Base-by-base conservation (phyloP, 64 coral and sea anemone species). In the Stichodactyla mertensii region DNA sequence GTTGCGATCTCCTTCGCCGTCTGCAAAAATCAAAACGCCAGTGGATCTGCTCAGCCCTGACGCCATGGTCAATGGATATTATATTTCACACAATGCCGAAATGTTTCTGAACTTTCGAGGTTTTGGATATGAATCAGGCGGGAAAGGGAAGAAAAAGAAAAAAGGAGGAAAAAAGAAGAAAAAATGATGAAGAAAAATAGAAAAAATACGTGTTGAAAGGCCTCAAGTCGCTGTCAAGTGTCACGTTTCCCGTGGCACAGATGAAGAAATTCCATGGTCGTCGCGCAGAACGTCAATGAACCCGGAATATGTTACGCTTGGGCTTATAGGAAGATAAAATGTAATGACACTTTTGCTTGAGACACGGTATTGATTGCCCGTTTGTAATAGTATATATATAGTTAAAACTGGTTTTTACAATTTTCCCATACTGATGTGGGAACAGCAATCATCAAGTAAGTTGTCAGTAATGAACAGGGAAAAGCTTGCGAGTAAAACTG, bases 1-100 rank as follows among this genome's bases (percentile, higher is more conserved):
- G 66, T 91, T 88, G 6, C 88, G 88, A 27, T 92, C 90, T 8
- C 93, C 84, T 14, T 95, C 93, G 8, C 90, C 93, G 7, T 83
- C 91, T 0, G 83, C 80, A 26, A 98, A 99, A 55, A 91, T 57
- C 51, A 95, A 95, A 56, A 16, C 26, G 19, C 84, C 88, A 0
- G 85, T 92, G 0, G 90, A 99, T 56, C 57, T 99, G 71, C 26
- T 99, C 59, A 99, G 97, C 54, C 90, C 93, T 2, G 90, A 92
- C 83, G 97, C 97, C 4, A 99, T 99, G 97, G 93, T 92, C 1
- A 99, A 99, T 70, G 97, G 93, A 2, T 99, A 99, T 83, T 99
- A 99, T 20, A 99, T 99, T 55, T 87, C 93, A 2, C 97, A 99
- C 36, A 99, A 99, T 83, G 97, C 88, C 0, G 83, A 90, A 19